Conservation (phyloP, 2,113 vertebrate genomes). For the Coracopsis vasa region DNA sequence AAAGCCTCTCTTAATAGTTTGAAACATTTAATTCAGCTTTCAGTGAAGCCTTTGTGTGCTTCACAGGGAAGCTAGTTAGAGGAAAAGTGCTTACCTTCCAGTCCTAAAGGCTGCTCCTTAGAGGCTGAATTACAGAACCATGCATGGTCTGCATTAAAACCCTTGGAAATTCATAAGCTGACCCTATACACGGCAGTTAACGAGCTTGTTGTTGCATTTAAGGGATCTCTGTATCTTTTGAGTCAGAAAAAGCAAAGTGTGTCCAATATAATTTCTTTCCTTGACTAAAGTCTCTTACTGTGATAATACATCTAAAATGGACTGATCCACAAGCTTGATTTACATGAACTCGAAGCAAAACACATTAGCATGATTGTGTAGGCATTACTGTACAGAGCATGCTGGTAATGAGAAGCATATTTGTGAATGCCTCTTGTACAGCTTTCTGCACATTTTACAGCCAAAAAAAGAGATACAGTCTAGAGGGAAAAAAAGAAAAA, state of each 20-base stretch:
- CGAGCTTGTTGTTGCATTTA: conserved; percentile 44
- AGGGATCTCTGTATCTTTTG: conserved; percentile 37
- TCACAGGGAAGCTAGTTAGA: conserved; percentile 50
- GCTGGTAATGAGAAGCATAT: conserved; percentile 18
- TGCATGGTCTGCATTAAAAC: background rate
- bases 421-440: background rate
- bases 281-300: conserved; percentile 23
- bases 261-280: background rate
- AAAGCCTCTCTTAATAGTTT: background rate
- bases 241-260: conserved; percentile 35
- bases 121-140: conserved; percentile 58
- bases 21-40: conserved; percentile 15
- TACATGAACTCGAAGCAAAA: conserved; percentile 53
- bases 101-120: conserved; percentile 52
- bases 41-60: background rate
- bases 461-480: conserved; percentile 18
- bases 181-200: background rate
- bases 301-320: conserved; percentile 16
- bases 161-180: conserved; percentile 50
- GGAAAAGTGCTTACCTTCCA: conserved; percentile 12
- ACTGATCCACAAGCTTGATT: conserved; percentile 43
- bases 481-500: conserved; percentile 60
- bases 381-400: background rate
- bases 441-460: conserved; percentile 36
- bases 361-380: conserved; percentile 1